These are phyloP conservation scores for Melozone crissalis DNA, from an alignment of 2,113 vertebrate species.

Conservation along the genomic window DNA sequence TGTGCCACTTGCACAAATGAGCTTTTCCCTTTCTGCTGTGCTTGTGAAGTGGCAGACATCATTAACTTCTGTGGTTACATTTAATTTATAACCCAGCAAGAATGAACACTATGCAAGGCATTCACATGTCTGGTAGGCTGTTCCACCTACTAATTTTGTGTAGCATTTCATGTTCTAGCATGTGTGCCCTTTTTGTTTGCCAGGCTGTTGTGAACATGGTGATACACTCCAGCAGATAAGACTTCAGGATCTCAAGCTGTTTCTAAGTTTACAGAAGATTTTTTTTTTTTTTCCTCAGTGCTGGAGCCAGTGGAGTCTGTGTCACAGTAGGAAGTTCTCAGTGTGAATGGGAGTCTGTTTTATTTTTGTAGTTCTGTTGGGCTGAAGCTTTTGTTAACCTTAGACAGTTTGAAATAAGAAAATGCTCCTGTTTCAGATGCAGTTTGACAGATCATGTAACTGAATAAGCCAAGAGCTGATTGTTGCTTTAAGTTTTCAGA, in stretches of 20 bases:
- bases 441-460: not conserved
- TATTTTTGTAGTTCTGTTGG: constrained; percentile 10
- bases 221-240: not conserved
- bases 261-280: not conserved
- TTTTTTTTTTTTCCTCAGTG: not conserved
- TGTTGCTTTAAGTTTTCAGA: not conserved
- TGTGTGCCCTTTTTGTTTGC: constrained; percentile 21
- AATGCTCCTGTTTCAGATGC: not conserved
- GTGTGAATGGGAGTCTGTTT: constrained; percentile 12
- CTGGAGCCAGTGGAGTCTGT: constrained; percentile 2
- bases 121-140: constrained; percentile 14
- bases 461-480: not conserved
- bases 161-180: constrained; percentile 13
- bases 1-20: not conserved
- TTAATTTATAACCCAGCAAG: constrained; percentile 43
- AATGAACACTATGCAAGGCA: constrained; percentile 2
- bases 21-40: constrained; percentile 16
- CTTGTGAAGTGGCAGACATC: constrained; percentile 11
- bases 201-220: not conserved
- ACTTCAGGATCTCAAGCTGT: not conserved
- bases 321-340: constrained; percentile 5
- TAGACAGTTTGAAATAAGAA: constrained; percentile 6
- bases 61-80: constrained; percentile 19
- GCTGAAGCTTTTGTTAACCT: constrained; percentile 17
- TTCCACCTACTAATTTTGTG: constrained; percentile 48